Evolutionary conservation across 2,888 invertebrate genomes (phyloP), one percentile per base, ranked within the genome.

Genomic region (Acrocera orbiculus): DNA sequence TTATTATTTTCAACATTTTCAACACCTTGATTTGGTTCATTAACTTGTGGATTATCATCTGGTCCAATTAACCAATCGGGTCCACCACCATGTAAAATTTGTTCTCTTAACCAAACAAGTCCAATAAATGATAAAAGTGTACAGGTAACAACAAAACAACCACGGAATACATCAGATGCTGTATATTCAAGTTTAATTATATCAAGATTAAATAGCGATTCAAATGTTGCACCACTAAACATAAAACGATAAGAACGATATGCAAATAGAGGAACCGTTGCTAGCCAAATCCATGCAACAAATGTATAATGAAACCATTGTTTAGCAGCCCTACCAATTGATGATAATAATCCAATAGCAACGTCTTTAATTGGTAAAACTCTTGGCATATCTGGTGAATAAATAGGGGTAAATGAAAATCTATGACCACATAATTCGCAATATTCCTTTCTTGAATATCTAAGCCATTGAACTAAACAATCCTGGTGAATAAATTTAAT

Each of bases 341-440:
- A 93, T 4, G 81, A 75, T 34, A 90, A 65, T 30, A 95, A 62
- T 3, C 98, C 98, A 28, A 82, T 81, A 1, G 90, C 70, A 7
- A 98, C 82, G 59, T 96, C 96, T 43, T 76, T 73, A 19, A 98
- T 65, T 0, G 98, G 98, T 48, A 98, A 64, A 39, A 95, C 71
- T 40, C 93, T 75, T n/a, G 98, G 98, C 98, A 98, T 98, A 57
- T 98, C 96, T 17, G 95, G 90, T n/a, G 95, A 90, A 62, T 98
- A 98, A 48, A 98, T 96, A 17, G 98, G 98, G 52, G 90, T 92
- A 54, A 98, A 98, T 4, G 92, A 89, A 62, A 96, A 98, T 39
- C 89, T 76, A 62, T 98, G 87, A 40, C 93, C 89, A 60, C 96
- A 98, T 43, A 98, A 63, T 61, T 98, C 98, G 65, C 98, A 98